A percentile compares a stretch with the other conserved stretches of the same genome.
phyloP scores from a whole-genome alignment of 2,888 invertebrate genomes.

The Hemithea aestivaria region DNA sequence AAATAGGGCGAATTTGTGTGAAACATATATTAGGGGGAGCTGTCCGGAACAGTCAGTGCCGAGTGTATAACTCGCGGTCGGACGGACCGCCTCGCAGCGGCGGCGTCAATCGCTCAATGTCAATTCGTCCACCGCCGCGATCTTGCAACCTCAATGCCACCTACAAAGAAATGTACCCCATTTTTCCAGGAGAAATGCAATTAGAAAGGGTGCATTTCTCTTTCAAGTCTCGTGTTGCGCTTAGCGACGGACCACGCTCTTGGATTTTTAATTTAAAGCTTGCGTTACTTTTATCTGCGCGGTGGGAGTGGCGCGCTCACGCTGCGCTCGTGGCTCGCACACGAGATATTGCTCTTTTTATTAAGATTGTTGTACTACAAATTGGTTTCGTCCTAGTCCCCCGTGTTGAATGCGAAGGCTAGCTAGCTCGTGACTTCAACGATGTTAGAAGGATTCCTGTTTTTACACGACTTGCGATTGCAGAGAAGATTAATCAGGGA shows the following conservation, averaged over 20 bases:
- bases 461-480: too few species aligned
- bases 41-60: constrained; percentile 44
- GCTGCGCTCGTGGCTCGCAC: background rate
- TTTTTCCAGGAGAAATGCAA: constrained; percentile 68
- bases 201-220: constrained; percentile 61
- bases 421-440: too few species aligned
- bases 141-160: constrained; percentile 52
- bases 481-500: too few species aligned
- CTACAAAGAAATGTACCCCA: constrained; percentile 62
- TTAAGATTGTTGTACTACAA: constrained; percentile 10
- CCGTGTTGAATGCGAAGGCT: constrained; percentile 2
- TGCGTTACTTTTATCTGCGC: constrained; percentile 22
- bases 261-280: constrained; percentile 44
- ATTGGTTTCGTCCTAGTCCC: constrained; percentile 8
- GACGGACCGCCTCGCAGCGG: constrained; percentile 38
- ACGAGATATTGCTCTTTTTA: constrained; percentile 15
- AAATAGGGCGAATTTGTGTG: too few species aligned
- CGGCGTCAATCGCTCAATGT: constrained; percentile 61
- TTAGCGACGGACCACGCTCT: constrained; percentile 39
- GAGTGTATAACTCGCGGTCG: constrained; percentile 54
- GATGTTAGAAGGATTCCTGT: too few species aligned
- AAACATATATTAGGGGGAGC: too few species aligned
- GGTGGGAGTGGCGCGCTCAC: constrained; percentile 1
- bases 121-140: constrained; percentile 51
- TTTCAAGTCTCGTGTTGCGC: constrained; percentile 49